A percentile compares a stretch with the other conserved stretches of the same genome.
Conservation (phyloP, 2,888 invertebrate genomes). For the Allophyes oxyacanthae region DNA sequence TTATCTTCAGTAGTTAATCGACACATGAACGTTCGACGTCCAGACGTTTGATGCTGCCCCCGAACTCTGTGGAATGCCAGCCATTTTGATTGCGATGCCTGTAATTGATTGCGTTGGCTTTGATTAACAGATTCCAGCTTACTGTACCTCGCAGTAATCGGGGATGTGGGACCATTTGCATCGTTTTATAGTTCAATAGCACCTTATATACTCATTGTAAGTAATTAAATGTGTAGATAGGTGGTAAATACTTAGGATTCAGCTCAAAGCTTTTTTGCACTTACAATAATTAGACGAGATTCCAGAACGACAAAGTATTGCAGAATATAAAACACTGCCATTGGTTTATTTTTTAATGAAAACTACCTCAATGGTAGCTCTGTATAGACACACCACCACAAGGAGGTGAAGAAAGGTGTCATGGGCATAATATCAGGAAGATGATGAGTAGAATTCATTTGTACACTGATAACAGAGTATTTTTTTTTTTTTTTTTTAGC, state of each 20-base stretch:
- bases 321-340: too few species aligned
- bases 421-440: too few species aligned
- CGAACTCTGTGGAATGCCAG: constrained; percentile 71
- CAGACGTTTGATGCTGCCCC: constrained; percentile 70
- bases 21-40: constrained; percentile 29
- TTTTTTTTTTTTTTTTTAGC: too few species aligned
- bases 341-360: too few species aligned
- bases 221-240: constrained; percentile 6
- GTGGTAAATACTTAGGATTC: not conserved
- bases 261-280: too few species aligned
- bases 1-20: constrained; percentile 12
- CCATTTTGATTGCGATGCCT: constrained; percentile 83
- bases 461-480: too few species aligned
- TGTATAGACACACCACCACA: too few species aligned
- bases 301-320: too few species aligned
- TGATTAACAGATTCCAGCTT: constrained; percentile 84
- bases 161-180: constrained; percentile 48
- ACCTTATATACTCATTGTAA: constrained; percentile 17
- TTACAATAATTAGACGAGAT: too few species aligned
- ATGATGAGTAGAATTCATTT: too few species aligned
- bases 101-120: constrained; percentile 84
- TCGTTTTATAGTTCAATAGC: constrained; percentile 21
- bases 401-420: too few species aligned
- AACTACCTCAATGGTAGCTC: too few species aligned
- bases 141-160: constrained; percentile 52